Evolutionary conservation across 2,113 vertebrate genomes (phyloP), one percentile per base, ranked within the genome.

Genomic region (Australoheros scitulus): DNA sequence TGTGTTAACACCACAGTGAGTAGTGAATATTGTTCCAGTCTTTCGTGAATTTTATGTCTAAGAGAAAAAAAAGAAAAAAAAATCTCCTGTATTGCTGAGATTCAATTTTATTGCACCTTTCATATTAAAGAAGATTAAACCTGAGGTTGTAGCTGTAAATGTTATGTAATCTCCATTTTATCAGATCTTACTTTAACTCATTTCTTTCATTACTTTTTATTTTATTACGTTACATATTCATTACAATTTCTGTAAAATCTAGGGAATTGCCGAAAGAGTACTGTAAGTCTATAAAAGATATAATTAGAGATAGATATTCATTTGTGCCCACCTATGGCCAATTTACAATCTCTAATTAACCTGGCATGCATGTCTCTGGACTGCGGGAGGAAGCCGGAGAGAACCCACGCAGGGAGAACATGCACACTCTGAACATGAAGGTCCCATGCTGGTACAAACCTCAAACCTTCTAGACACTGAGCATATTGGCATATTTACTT

Each of bases 261-360:
- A 50, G 50, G 24, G 29, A 70, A 50, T 17, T 50, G 9, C 65
- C 7, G 9, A 18, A 13, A 43, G 43, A 29, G 24, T 29, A 70
- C 11, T 29, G 10, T 50, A 29, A 29, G 65, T 50, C 24, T 52
- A 50, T 50, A 50, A 50, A 72, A 1, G 1, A 52, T 70, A 29
- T 70, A 26, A 70, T 52, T 52, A 70, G 41, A 43, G 11, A 43
- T 2, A 43, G 26, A 52, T 26, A 32, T 55, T 11, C 47, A 34
- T 72, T 72, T 72, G 26, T 17, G 18, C 1, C 47, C 68, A 72
- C 47, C 68, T n/a, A 55, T 2, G 1, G 26, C 26, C 26, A 72
- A 72, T 72, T 72, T 72, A 72, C 26, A 72, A 72, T 55, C 47
- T 72, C 32, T 32, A 72, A 55, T 72, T n/a, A 72, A 50, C 9